Percentiles rank a stretch among this genome's conserved stretches.
These are phyloP conservation scores for Pseudotriccus pelzelni DNA, from an alignment of 2,797 vertebrate species.

Conservation along the genomic window DNA sequence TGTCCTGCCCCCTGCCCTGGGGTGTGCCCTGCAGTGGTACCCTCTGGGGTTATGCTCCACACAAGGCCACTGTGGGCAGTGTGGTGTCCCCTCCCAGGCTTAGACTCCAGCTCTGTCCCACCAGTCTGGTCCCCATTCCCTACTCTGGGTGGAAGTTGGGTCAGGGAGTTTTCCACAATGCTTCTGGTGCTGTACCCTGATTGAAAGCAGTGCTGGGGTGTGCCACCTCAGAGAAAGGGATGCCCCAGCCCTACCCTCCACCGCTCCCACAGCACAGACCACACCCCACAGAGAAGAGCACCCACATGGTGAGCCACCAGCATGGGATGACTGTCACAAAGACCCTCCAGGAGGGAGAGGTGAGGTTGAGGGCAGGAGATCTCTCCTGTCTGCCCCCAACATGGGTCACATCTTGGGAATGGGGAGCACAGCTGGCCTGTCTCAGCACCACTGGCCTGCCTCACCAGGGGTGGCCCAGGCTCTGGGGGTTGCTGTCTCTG, in stretches of 20 bases:
- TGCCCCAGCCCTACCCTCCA: not conserved
- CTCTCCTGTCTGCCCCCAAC: not conserved
- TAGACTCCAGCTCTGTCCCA: not conserved
- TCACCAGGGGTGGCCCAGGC: not conserved
- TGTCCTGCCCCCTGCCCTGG: not conserved
- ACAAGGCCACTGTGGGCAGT: not conserved
- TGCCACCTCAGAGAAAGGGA: not conserved
- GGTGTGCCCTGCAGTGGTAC: not conserved
- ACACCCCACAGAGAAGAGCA: constrained; percentile 78
- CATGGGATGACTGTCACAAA: constrained; percentile 77
- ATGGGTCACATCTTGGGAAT: not conserved
- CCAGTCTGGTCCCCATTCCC: not conserved
- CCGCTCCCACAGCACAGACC: constrained; percentile 73
- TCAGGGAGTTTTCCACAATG: not conserved
- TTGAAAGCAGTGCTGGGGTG: not conserved
- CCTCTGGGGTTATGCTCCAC: not conserved
- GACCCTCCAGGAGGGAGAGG: constrained; percentile 80
- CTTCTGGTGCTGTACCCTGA: no score
- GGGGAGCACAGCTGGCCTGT: not conserved
- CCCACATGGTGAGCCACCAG: constrained; percentile 73
- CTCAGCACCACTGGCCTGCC: not conserved
- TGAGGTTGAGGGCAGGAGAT: constrained; percentile 51
- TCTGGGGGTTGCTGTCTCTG: not conserved
- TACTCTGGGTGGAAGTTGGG: not conserved
- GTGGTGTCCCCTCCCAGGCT: not conserved